Conservation (phyloP, 2,113 vertebrate genomes). For the Hemiscyllium ocellatum region DNA sequence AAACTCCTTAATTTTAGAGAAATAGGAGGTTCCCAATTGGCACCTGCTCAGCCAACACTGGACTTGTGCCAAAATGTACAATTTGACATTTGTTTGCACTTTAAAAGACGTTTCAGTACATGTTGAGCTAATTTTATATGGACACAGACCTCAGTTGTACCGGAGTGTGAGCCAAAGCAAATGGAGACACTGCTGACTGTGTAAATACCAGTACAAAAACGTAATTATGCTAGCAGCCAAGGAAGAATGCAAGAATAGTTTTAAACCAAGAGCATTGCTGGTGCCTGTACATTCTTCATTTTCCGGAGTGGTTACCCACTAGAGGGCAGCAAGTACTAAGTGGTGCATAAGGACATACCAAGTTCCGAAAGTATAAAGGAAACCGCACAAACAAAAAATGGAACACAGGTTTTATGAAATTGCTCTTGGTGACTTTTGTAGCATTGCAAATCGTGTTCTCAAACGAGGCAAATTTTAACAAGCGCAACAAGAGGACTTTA, state of each 20-base stretch:
- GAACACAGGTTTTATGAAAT: neutral
- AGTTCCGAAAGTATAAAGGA: neutral
- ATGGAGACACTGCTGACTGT: constrained; percentile 6
- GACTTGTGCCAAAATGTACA: neutral
- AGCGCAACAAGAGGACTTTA: neutral
- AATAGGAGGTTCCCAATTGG: neutral
- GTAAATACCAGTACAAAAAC: constrained; percentile 17
- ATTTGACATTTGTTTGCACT: neutral
- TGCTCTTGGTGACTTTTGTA: neutral
- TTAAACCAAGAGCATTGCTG: neutral
- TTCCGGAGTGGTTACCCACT: neutral
- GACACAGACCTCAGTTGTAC: constrained; percentile 7
- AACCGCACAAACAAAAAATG: neutral
- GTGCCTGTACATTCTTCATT: neutral
- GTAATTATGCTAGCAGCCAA: neutral
- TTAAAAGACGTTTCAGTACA: neutral
- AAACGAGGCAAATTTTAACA: neutral
- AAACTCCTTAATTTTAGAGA: neutral
- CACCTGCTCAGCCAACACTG: neutral
- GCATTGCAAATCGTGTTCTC: neutral
- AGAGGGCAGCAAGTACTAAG: neutral
- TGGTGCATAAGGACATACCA: neutral
- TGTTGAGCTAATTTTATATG: constrained; percentile 5
- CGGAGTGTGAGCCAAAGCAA: constrained; percentile 15
- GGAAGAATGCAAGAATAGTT: neutral